Percentiles rank a stretch among this genome's conserved stretches.
Conservation (phyloP, 2,797 vertebrate species). For the Holocentrus rufus region DNA sequence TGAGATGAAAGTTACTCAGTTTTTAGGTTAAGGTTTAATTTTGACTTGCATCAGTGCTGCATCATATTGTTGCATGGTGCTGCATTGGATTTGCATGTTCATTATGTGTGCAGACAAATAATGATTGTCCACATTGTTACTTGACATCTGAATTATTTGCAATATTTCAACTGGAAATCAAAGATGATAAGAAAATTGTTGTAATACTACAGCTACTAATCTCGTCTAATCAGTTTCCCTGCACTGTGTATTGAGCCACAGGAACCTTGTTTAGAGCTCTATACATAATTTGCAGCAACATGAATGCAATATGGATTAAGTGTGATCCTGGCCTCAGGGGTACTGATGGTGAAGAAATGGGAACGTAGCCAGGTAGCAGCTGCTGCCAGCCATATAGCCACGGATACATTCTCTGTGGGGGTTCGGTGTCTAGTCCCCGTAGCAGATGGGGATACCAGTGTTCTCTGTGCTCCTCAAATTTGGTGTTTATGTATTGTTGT, state of each 20-base stretch:
- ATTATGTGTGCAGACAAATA: slow-evolving; percentile 18
- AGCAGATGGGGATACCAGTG: slow-evolving; percentile 66
- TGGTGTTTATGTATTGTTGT: slow-evolving; percentile 28
- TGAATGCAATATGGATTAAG: slow-evolving; percentile 35
- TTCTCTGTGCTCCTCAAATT: slow-evolving; percentile 41
- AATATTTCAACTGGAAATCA: neutral
- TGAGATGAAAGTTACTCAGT: slow-evolving; percentile 37
- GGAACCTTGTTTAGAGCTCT: slow-evolving; percentile 8
- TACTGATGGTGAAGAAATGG: slow-evolving; percentile 46
- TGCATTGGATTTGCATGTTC: neutral
- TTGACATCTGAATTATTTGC: slow-evolving; percentile 18
- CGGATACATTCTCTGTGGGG: slow-evolving; percentile 59
- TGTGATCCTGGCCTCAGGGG: slow-evolving; percentile 44
- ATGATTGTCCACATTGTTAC: slow-evolving; percentile 13
- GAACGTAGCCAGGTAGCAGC: slow-evolving; percentile 62
- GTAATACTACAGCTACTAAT: neutral
- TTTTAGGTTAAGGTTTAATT: slow-evolving; percentile 15
- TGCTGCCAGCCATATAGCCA: slow-evolving; percentile 52
- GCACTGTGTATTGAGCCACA: neutral
- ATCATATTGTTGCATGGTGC: too few relatives aligned
- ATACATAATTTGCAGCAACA: neutral
- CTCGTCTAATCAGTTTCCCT: neutral
- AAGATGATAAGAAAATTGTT: neutral
- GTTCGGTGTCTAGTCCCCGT: slow-evolving; percentile 47
- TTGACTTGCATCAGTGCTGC: too few relatives aligned